Conservation (phyloP, 2,113 vertebrate genomes). For the Corythornis cristatus region DNA sequence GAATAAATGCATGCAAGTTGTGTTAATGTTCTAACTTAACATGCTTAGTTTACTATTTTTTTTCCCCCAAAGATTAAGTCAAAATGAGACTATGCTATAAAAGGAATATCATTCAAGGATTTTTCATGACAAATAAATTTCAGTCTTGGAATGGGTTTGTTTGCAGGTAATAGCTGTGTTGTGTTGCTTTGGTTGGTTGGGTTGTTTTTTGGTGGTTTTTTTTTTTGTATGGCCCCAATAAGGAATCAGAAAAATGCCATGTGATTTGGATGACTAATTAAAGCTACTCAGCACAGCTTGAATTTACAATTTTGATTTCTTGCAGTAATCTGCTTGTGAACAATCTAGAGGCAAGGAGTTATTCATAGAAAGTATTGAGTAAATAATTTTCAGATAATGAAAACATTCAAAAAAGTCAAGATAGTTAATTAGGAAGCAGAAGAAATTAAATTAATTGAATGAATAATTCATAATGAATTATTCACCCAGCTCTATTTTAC, state of each 20-base stretch:
- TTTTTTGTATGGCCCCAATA: background rate
- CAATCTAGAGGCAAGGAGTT: conserved; percentile 59
- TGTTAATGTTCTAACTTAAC: background rate
- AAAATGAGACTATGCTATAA: background rate
- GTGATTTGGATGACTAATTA: conserved; percentile 46
- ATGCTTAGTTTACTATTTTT: background rate
- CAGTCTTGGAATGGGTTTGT: background rate
- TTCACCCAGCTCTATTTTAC: conserved; percentile 46
- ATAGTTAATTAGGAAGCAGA: conserved; percentile 68
- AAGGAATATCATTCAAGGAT: background rate
- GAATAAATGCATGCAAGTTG: background rate
- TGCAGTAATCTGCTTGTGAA: conserved; percentile 59
- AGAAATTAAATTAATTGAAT: conserved; percentile 73
- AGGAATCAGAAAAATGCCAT: background rate
- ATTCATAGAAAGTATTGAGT: conserved; percentile 67
- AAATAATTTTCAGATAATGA: conserved; percentile 71
- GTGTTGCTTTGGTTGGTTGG: background rate
- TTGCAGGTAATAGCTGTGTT: background rate
- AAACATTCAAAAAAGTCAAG: conserved; percentile 72
- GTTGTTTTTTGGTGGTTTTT: background rate
- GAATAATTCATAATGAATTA: conserved; percentile 72
- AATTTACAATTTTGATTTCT: conserved; percentile 68
- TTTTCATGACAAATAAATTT: background rate
- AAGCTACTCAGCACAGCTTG: conserved; percentile 49
- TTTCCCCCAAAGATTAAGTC: background rate